Evolutionary conservation across 1,140 invertebrate species (phyloP), one percentile per base, ranked within the genome.

Genomic region (Papilio machaon): DNA sequence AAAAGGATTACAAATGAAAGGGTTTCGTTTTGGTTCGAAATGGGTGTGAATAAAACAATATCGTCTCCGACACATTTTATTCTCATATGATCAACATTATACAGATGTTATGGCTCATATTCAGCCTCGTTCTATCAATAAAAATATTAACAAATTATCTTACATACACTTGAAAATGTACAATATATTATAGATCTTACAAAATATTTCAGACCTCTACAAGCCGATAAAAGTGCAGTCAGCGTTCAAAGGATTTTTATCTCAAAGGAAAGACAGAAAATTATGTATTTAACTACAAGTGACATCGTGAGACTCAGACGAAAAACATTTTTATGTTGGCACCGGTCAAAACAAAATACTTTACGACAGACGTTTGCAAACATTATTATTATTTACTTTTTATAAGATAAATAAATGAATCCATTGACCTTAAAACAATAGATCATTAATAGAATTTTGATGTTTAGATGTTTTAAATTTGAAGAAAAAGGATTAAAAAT

Each of bases 131-230:
- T 91, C 88, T 93, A 91, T 91, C 88, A 92, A 94, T 94, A 92
- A 94, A 94, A 94, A 94, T 94, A 94, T 94, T 93, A 93, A 94
- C 92, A 94, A 93, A 92, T 93, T 94, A 94, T 94, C 90, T 94
- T 94, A 94, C 92, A 94, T 92, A 87, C 91, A 91, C 88, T 91
- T 92, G 90, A 94, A 91, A 94, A 94, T 94, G 90, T 94, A 94
- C 93, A 94, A 88, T 93, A 91, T 89, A 87, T 91, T 90, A 92
- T 94, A 94, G 86, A 91, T 87, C 92, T 94, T 94, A 94, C 86
- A 91, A 93, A 93, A 92, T 93, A 93, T 85, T 83, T 86, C 89
- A 91, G 81, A 90, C 81, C 85, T 82, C 78, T 83, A 81, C 88
- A 87, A 89, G 89, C 88, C 79, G 81, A 86, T 87, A 87, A 87